Evolutionary conservation across 2,113 vertebrate genomes (phyloP).

Genomic region (Pleuronectes platessa): DNA sequence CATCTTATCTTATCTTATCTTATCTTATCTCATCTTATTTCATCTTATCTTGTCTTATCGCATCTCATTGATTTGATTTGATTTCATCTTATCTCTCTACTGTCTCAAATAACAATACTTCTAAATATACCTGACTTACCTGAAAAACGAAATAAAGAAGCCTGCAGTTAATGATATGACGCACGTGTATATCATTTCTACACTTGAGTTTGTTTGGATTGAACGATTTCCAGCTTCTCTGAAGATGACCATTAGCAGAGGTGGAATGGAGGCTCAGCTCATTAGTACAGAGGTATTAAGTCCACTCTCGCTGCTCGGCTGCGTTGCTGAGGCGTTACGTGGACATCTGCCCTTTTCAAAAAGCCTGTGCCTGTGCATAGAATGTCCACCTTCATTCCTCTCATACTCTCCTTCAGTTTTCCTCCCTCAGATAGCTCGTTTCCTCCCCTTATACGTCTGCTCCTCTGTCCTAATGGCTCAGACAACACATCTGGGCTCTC

Average conservation of each 20-base stretch:
- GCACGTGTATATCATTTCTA: no score
- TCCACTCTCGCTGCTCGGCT: constrained; percentile 21
- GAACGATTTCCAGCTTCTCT: not conserved
- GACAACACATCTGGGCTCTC: constrained; percentile 43
- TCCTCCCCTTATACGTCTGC: constrained; percentile 10
- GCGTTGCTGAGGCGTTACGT: constrained; percentile 41
- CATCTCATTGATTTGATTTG: no score
- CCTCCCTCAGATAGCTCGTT: constrained; percentile 23
- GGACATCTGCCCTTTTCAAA: constrained; percentile 64
- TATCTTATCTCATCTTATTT: no score
- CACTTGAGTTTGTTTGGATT: no score
- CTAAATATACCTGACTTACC: no score
- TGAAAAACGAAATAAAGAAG: no score
- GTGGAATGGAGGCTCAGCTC: constrained; percentile 16
- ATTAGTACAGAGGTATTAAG: constrained; percentile 43
- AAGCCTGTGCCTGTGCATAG: constrained; percentile 16
- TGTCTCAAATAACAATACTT: no score
- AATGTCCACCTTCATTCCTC: constrained; percentile 26
- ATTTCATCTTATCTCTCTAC: no score
- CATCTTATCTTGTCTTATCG: no score
- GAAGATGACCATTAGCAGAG: constrained; percentile 15
- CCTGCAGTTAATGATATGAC: no score
- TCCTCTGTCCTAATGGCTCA: constrained; percentile 54
- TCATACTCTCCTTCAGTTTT: constrained; percentile 7
- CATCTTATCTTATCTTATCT: no score